Evolutionary conservation across 37 sponge, comb jelly and placozoan species (phyloP).

Genomic region (Spongia lamella): DNA sequence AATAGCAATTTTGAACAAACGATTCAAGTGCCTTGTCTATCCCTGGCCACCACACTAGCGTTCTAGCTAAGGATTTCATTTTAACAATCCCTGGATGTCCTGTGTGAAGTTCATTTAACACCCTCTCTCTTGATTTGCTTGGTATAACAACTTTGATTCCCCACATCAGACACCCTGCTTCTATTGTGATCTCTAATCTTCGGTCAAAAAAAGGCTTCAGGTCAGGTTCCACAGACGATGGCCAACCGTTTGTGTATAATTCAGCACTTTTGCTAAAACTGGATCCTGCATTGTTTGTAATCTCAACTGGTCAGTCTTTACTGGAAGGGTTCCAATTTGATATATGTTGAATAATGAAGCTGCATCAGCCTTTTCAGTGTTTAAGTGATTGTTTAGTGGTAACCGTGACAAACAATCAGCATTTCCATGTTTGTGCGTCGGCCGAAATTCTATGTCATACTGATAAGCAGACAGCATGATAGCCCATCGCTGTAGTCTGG

Average conservation of each 20-base stretch:
- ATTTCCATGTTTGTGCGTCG: constrained; percentile 13
- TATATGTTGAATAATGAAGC: constrained; percentile 17
- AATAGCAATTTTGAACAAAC: not conserved
- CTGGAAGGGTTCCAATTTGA: constrained; percentile 11
- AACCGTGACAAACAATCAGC: constrained; percentile 22
- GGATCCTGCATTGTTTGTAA: constrained; percentile 9
- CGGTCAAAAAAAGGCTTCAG: not conserved
- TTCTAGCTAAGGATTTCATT: constrained; percentile 22
- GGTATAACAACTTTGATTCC: constrained; percentile 17
- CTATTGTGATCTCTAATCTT: constrained; percentile 13
- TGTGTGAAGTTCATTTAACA: constrained; percentile 5
- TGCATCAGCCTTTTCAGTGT: too few species aligned
- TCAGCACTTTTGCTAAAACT: not conserved
- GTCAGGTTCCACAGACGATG: not conserved
- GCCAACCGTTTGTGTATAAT: constrained; percentile 20
- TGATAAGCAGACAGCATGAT: constrained; percentile 20
- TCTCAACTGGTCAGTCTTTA: not conserved
- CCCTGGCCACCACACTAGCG: too few species aligned
- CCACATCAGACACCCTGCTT: constrained; percentile 15
- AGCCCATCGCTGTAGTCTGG: constrained; percentile 27
- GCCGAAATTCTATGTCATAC: constrained; percentile 22
- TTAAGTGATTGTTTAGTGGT: too few species aligned
- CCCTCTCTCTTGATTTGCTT: not conserved
- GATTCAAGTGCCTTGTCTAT: constrained; percentile 5
- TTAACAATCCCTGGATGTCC: constrained; percentile 14